Evolutionary conservation across 1,140 invertebrate genomes (phyloP).

Genomic region (Drosophila kepulauana): DNA sequence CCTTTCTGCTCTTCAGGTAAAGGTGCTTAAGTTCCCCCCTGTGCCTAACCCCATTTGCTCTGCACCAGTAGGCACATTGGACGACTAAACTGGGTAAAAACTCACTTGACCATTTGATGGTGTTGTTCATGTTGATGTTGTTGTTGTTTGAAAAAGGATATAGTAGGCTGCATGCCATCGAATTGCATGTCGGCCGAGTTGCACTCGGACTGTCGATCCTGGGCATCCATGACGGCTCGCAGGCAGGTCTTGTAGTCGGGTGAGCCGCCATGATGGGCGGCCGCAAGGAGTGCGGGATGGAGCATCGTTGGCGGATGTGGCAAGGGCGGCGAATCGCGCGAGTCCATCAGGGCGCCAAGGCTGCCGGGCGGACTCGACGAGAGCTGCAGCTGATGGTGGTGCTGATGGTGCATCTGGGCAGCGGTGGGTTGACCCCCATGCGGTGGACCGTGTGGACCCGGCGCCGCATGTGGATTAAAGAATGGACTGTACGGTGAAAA

Average conservation of each 20-base stretch:
- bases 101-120: conserved; percentile 80
- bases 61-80: conserved; percentile 37
- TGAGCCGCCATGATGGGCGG: conserved; percentile 90
- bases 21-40: conserved; percentile 48
- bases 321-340: conserved; percentile 91
- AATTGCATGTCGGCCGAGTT: conserved; percentile 94
- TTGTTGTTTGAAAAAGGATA: conserved; percentile 93
- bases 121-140: conserved; percentile 72
- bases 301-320: conserved; percentile 92
- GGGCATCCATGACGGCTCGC: conserved; percentile 90
- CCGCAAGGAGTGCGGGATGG: conserved; percentile 92
- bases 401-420: conserved; percentile 84
- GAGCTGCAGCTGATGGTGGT: conserved; percentile 85
- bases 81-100: conserved; percentile 55
- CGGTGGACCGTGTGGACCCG: conserved; percentile 85
- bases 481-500: conserved; percentile 96
- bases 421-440: conserved; percentile 85
- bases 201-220: conserved; percentile 94
- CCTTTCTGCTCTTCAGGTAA: conserved; percentile 18
- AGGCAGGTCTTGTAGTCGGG: conserved; percentile 91
- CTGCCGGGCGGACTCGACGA: conserved; percentile 86
- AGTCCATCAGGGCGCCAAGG: conserved; percentile 88
- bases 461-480: conserved; percentile 87
- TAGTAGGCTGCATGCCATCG: conserved; percentile 96
- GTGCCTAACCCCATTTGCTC: conserved; percentile 29